Evolutionary conservation across 2,888 invertebrate species (phyloP).

Genomic region (Eilema griseolum): DNA sequence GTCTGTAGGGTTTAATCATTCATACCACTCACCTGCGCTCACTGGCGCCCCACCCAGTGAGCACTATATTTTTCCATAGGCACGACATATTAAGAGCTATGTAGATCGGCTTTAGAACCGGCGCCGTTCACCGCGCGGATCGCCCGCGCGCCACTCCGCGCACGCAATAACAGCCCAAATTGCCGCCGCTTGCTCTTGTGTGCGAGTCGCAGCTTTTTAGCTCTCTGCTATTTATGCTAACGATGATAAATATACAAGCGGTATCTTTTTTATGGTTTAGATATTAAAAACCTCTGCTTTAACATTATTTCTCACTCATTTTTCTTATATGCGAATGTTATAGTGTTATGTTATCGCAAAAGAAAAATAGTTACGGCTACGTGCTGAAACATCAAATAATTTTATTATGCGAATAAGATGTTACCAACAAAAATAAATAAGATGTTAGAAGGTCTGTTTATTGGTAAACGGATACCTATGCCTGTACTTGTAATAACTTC

Average conservation of each 20-base stretch:
- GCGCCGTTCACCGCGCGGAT: slow-evolving; percentile 32
- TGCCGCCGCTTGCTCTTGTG: slow-evolving; percentile 17
- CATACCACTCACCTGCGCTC: background rate
- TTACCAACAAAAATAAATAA: no score
- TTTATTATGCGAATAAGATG: background rate
- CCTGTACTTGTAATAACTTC: no score
- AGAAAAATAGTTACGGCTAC: background rate
- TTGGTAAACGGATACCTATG: background rate
- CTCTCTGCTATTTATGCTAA: slow-evolving; percentile 13
- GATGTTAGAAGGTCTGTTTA: background rate
- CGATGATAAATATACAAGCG: slow-evolving; percentile 17
- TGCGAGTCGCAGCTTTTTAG: slow-evolving; percentile 15
- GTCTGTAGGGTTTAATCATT: no score
- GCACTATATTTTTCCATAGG: slow-evolving; percentile 51
- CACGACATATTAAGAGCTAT: slow-evolving; percentile 44
- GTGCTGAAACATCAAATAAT: background rate
- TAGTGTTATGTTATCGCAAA: background rate
- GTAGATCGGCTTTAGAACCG: slow-evolving; percentile 42
- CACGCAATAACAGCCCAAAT: slow-evolving; percentile 26
- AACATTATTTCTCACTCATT: background rate
- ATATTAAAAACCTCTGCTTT: background rate
- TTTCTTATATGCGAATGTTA: background rate
- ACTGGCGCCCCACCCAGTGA: background rate
- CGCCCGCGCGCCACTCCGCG: slow-evolving; percentile 1
- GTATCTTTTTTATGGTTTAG: background rate